Conservation (phyloP, 1,140 invertebrate species). For the Bombus impatiens region DNA sequence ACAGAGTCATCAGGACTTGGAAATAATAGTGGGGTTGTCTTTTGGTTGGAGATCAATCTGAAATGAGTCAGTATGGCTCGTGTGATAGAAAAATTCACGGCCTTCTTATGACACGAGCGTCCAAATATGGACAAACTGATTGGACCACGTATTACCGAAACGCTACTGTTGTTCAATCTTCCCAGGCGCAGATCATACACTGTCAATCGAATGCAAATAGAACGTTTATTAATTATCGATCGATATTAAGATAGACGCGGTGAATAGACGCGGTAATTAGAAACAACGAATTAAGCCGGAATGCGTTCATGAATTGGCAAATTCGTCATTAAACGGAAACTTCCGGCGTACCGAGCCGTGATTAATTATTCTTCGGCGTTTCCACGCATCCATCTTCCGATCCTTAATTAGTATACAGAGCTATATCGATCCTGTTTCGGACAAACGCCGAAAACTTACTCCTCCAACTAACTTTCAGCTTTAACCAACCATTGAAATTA, state of each 20-base stretch:
- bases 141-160: neutral
- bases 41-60: neutral
- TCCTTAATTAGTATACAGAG: neutral
- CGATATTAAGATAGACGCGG: constrained; percentile 22
- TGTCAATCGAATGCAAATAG: constrained; percentile 7
- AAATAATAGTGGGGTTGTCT: neutral
- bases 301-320: constrained; percentile 22
- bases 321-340: constrained; percentile 28
- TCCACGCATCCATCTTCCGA: constrained; percentile 22
- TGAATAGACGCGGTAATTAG: constrained; percentile 1
- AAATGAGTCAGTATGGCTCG: neutral
- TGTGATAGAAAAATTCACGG: too few relatives aligned
- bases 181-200: neutral
- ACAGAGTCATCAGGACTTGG: too few relatives aligned
- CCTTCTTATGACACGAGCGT: neutral
- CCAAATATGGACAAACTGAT: neutral
- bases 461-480: neutral
- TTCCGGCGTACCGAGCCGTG: constrained; percentile 8
- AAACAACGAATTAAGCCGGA: constrained; percentile 28
- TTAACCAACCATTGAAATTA: neutral
- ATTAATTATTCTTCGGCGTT: constrained; percentile 37
- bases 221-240: constrained; percentile 32
- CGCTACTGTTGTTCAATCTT: constrained; percentile 5
- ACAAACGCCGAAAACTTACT: neutral
- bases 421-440: neutral